A percentile compares a stretch with the other conserved stretches of the same genome.
These are phyloP conservation scores for Leptopilina syphax DNA, from an alignment of 2,888 invertebrate genomes.

Conservation along the genomic window DNA sequence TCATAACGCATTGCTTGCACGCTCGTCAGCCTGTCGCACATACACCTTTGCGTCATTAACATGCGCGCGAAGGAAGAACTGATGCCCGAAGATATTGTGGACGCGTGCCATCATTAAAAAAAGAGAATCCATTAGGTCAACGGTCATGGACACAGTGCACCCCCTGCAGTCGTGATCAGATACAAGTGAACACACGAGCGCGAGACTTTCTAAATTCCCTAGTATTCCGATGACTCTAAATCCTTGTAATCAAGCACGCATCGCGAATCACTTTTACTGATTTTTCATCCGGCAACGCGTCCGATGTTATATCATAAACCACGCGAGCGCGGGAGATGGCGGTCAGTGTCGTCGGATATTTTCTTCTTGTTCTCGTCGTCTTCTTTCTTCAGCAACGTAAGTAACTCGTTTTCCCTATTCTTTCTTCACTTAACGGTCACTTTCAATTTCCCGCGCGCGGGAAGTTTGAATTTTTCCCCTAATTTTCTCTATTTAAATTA, in stretches of 20 bases:
- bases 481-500: neutral
- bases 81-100: slow-evolving; percentile 1
- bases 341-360: slow-evolving; percentile 70
- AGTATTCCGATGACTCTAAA: slow-evolving; percentile 65
- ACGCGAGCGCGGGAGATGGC: slow-evolving; percentile 73
- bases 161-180: slow-evolving; percentile 29
- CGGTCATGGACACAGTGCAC: slow-evolving; percentile 52
- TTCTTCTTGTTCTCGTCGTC: slow-evolving; percentile 60
- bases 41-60: slow-evolving; percentile 47
- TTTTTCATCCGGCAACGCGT: slow-evolving; percentile 66
- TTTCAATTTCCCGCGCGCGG: slow-evolving; percentile 44
- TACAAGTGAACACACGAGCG: slow-evolving; percentile 51
- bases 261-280: slow-evolving; percentile 69
- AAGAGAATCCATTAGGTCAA: slow-evolving; percentile 45
- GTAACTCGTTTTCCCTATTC: slow-evolving; percentile 53
- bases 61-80: slow-evolving; percentile 9
- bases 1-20: slow-evolving; percentile 39
- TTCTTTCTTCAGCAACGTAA: slow-evolving; percentile 64
- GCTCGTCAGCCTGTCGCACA: slow-evolving; percentile 32
- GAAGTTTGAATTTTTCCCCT: neutral
- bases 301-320: slow-evolving; percentile 73
- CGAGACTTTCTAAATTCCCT: slow-evolving; percentile 73
- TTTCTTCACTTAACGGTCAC: neutral
- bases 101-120: slow-evolving; percentile 46
- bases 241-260: slow-evolving; percentile 66